Percentiles rank a stretch among this genome's conserved stretches.
Evolutionary conservation across 1,140 invertebrate species (phyloP).

Genomic region (Plutomurus gul): DNA sequence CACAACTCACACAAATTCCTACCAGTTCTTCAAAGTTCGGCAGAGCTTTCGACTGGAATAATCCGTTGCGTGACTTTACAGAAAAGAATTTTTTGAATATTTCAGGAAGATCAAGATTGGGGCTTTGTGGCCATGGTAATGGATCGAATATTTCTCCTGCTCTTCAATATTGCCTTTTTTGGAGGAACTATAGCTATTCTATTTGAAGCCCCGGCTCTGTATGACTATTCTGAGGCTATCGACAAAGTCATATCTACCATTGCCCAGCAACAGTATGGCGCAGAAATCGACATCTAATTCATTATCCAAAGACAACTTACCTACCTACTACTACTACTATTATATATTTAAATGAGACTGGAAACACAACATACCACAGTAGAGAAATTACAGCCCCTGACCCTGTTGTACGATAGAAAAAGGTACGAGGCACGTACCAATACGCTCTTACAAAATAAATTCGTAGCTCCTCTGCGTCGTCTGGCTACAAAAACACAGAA

Average conservation of each 20-base stretch:
- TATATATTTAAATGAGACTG: slow-evolving; percentile 24
- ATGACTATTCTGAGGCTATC: slow-evolving; percentile 86
- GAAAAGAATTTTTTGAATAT: slow-evolving; percentile 5
- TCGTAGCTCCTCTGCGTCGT: no score
- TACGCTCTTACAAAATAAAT: no score
- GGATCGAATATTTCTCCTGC: slow-evolving; percentile 93
- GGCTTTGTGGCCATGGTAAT: slow-evolving; percentile 99
- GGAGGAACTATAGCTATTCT: slow-evolving; percentile 82
- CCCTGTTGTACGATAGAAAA: no score
- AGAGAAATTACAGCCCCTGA: no score
- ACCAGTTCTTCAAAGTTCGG: no score
- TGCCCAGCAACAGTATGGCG: slow-evolving; percentile 74
- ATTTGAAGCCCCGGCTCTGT: slow-evolving; percentile 85
- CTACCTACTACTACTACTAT: not conserved
- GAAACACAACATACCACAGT: no score
- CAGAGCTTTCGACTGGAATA: not conserved
- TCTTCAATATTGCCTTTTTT: slow-evolving; percentile 90
- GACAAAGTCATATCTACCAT: slow-evolving; percentile 84
- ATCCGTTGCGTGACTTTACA: not conserved
- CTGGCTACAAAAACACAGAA: no score
- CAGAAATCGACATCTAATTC: slow-evolving; percentile 57
- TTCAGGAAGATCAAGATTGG: slow-evolving; percentile 96
- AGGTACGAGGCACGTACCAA: no score
- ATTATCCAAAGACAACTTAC: not conserved
- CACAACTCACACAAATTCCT: no score